Evolutionary conservation across 2,888 invertebrate genomes (phyloP), one percentile per base, ranked within the genome.

Genomic region (Caenorhabditis sp.): DNA sequence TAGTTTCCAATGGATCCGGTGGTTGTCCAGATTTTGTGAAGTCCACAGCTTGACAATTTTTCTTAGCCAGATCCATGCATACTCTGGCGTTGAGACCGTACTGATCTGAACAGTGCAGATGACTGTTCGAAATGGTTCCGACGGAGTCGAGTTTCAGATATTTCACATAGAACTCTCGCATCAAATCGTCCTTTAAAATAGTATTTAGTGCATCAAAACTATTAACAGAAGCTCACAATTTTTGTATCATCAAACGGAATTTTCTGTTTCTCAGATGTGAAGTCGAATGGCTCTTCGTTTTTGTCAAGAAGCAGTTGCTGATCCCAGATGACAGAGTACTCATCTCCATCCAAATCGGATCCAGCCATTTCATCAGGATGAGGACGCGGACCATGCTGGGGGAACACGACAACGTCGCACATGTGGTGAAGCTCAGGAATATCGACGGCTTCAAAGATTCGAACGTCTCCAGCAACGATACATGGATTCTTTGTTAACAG

Each of bases 341-440:
- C 92, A 80, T 93, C 93, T 2, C 93, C 93, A 80, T 93, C 92
- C 76, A 93, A 83, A 85, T 93, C 93, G 11, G 92, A 92, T 5
- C 93, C 93, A 4, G 92, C 92, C 92, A 93, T 93, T 88, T 92
- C 92, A 83, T 92, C 92, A 1, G 93, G 90, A 83, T 92, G 92
- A 4, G 93, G 92, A 37, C 93, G 84, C 0, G 88, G 89, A 4
- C 93, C 93, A 56, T 89, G 84, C 1, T 89, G 88, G 2, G 93
- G 92, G 80, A 93, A 93, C 5, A 93, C 93, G 55, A 93, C 90
- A n/a, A 92, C 92, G 76, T 93, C 93, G 50, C 84, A 84, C 22
- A 90, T 81, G 79, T 91, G 81, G 77, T 87, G 79, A 88, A 90
- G 84, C 88, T 85, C 86, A 0, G 89, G 88, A 32, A 90, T 81